Percentiles rank a stretch among this genome's conserved stretches.
These are phyloP conservation scores for Dromius quadrimaculatus DNA, from an alignment of 2,888 invertebrate genomes.

Conservation along the genomic window DNA sequence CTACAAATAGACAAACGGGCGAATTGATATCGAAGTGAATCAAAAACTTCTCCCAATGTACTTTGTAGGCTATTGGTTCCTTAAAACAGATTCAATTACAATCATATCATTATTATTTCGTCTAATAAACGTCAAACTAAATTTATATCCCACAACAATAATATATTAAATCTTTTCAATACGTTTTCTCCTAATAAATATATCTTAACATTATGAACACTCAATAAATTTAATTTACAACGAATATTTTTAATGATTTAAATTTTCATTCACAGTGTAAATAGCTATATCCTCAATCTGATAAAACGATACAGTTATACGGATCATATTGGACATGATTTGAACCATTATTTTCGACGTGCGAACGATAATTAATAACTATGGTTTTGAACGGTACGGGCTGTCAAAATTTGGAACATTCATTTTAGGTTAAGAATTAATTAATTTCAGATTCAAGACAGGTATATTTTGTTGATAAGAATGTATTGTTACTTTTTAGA, in stretches of 20 bases:
- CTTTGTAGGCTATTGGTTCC: too few relatives aligned
- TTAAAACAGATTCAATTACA: too few relatives aligned
- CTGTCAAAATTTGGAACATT: constrained; percentile 6
- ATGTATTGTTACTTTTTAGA: background rate
- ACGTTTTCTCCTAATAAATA: too few relatives aligned
- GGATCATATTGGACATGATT: constrained; percentile 20
- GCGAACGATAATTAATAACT: constrained; percentile 7
- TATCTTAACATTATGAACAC: background rate
- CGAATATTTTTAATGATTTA: background rate
- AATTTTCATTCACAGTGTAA: background rate
- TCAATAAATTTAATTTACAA: background rate
- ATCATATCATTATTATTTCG: too few relatives aligned
- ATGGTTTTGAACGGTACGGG: constrained; percentile 11
- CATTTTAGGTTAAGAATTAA: constrained; percentile 1
- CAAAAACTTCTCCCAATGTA: too few relatives aligned
- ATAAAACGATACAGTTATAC: constrained; percentile 26
- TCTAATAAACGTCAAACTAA: background rate
- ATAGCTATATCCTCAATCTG: constrained; percentile 1
- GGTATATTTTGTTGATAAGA: background rate
- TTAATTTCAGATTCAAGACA: background rate
- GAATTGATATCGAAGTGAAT: too few relatives aligned
- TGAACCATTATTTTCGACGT: background rate
- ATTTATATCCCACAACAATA: background rate
- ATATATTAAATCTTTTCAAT: background rate
- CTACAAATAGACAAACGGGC: too few relatives aligned